Percentiles rank a stretch among this genome's conserved stretches.
Evolutionary conservation across 2,113 vertebrate species (phyloP).

Genomic region (Ornithorhynchus anatinus): DNA sequence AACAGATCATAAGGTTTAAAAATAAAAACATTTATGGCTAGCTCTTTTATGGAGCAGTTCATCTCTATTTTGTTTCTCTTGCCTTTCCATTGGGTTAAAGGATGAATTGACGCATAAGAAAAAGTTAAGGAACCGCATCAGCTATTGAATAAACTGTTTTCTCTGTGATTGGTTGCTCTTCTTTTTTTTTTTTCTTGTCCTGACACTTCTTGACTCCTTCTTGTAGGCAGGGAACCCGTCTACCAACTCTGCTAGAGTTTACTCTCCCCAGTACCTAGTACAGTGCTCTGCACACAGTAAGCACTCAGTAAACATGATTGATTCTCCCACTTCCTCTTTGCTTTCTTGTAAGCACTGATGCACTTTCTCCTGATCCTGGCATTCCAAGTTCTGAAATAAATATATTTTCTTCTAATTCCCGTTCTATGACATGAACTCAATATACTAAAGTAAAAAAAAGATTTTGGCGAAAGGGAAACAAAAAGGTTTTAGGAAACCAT

Average conservation of each 20-base stretch:
- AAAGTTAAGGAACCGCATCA: too few species aligned
- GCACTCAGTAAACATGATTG: too few species aligned
- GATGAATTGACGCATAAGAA: too few species aligned
- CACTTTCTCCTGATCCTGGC: not conserved
- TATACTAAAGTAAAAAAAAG: conserved; percentile 18
- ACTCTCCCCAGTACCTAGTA: too few species aligned
- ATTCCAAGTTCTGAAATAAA: conserved; percentile 20
- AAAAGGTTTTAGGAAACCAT: conserved; percentile 29
- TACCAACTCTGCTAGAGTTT: too few species aligned
- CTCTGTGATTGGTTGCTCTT: conserved; percentile 7
- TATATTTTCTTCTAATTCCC: conserved; percentile 23
- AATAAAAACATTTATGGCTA: not conserved
- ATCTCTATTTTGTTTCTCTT: fast-evolving
- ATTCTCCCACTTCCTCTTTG: not conserved
- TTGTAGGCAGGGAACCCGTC: too few species aligned
- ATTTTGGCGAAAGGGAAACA: conserved; percentile 31
- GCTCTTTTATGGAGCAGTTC: not conserved
- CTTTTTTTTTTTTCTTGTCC: not conserved
- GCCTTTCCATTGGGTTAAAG: too few species aligned
- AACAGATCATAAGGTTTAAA: not conserved
- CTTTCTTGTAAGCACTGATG: not conserved
- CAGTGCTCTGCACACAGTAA: too few species aligned
- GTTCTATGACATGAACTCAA: conserved; percentile 24
- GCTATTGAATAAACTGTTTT: too few species aligned
- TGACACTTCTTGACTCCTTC: not conserved